Evolutionary conservation across 1,140 invertebrate genomes (phyloP).

Genomic region (Neuroterus valhalla): DNA sequence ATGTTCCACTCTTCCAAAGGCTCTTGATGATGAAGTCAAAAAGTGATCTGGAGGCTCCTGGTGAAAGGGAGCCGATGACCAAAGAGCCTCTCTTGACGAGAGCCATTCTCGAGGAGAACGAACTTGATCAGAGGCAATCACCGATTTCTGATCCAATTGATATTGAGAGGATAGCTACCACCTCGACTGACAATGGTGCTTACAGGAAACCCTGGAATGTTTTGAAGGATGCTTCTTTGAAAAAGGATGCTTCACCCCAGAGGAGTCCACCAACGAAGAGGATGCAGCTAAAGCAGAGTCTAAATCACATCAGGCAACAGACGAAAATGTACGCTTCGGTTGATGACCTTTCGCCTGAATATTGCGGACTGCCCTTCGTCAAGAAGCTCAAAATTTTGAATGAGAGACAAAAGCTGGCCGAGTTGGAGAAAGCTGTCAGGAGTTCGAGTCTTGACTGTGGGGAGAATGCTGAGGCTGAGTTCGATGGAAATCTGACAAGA

Average conservation of each 20-base stretch:
- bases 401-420: constrained; percentile 89
- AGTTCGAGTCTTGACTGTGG: constrained; percentile 88
- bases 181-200: constrained; percentile 43
- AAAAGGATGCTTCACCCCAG: constrained; percentile 55
- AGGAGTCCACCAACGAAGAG: constrained; percentile 55
- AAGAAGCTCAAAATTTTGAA: constrained; percentile 92
- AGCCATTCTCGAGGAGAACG: constrained; percentile 56
- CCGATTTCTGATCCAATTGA: constrained; percentile 9
- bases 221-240: constrained; percentile 71
- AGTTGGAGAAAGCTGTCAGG: constrained; percentile 84
- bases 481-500: constrained; percentile 77
- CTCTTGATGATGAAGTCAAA: constrained; percentile 87
- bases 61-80: constrained; percentile 56
- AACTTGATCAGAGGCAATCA: constrained; percentile 45
- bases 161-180: constrained; percentile 6
- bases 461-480: constrained; percentile 77
- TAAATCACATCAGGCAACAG: constrained; percentile 67
- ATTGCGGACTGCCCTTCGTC: constrained; percentile 89
- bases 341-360: constrained; percentile 91
- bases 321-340: constrained; percentile 86
- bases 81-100: constrained; percentile 65
- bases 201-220: constrained; percentile 69
- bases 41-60: constrained; percentile 71
- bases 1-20: constrained; percentile 85
- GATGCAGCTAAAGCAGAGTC: constrained; percentile 60